Base-by-base conservation (phyloP, 2,888 invertebrate genomes). In the Allolobophora icterica region DNA sequence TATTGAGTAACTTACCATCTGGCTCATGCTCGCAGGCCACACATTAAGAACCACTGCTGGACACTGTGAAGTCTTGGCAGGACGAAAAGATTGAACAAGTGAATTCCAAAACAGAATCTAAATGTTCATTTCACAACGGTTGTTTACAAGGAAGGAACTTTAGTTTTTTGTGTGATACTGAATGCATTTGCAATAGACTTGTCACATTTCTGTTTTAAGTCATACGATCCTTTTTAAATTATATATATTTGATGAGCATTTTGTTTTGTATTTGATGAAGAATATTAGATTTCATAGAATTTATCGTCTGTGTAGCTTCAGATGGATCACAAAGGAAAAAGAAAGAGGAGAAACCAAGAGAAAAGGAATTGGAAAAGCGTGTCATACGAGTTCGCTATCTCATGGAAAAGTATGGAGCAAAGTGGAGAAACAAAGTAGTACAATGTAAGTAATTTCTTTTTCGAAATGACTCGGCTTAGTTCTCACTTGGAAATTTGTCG, bases 331-430 rank as follows among this genome's bases (percentile, higher is more conserved):
- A 42, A 11, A 91, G 93, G 90, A 93, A 93, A 92, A 93, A 93
- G 90, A 92, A 90, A 90, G 93, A 93, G 42, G 94, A 94, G 89
- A 93, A 93, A 35, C 38, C 40, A 2, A 91, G 91, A 90, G 92
- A 91, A 92, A 21, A 93, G 93, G 92, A 92, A 92, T 34, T 92
- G 93, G 91, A 91, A 34, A 89, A 91, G 71, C 83, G 91, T n/a
- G 90, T 91, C 6, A 90, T 91, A 21, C 90, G 92, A 34, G 92
- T 92, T 33, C 92, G 92, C 91, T 97, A 97, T 95, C 95, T 98
- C 90, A 96, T 96, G 94, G 97, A 97, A 94, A 98, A 98, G 94
- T 98, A 97, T 94, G 97, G 96, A 0, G 96, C 96, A 90, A 96
- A 97, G 30, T 98, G 98, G 98, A 96, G 96, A 42, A 94, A 95